Base-by-base conservation (phyloP, 2,113 vertebrate genomes). In the Crypturellus undulatus region DNA sequence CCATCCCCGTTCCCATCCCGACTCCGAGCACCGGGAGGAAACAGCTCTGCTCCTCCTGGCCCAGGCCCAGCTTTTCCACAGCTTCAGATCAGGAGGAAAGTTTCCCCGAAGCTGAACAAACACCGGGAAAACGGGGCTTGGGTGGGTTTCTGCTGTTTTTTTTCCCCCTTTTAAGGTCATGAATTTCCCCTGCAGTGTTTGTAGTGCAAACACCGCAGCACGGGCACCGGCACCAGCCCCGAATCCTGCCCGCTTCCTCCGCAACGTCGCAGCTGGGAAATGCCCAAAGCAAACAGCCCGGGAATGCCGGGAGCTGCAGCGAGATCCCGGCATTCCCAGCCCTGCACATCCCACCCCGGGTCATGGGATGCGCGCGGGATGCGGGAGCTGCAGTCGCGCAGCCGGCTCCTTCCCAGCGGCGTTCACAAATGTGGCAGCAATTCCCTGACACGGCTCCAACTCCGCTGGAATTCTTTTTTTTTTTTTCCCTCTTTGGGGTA, bases 381-480 rank as follows among this genome's bases (percentile, higher is more conserved):
- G 54, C 54, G 54, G 54, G 54, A 56, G 14, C 28, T 8, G 54
- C 54, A 18, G 54, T 16, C 15, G 54, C 22, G 20, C 12, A 42
- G 30, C 51, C 34, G 26, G 18, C 45, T 45, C 40, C 28, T 49
- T 79, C 40, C 58, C 73, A 34, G 79, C 43, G 32, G 59, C 21
- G 2, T 72, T 59, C 79, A 32, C 76, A 43, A 83, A 42, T 38
- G 59, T 59, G 45, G 67, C 73, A 89, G 20, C 36, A 7, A 85
- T n/a, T 83, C 89, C 96, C 97, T 97, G n/a, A 26, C 47, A 82
- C 2, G 6, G 28, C 93, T 88, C 92, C 32, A 90, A 97, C 97
- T 98, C 98, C 54, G 49, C 87, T 97, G 98, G 98, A 98, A 98
- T 98, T 95, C 97, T 98, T 97, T 98, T 97, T 97, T 98, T 98